phyloP scores from a whole-genome alignment of 1,140 invertebrate species.

The Anadara kagoshimensis region DNA sequence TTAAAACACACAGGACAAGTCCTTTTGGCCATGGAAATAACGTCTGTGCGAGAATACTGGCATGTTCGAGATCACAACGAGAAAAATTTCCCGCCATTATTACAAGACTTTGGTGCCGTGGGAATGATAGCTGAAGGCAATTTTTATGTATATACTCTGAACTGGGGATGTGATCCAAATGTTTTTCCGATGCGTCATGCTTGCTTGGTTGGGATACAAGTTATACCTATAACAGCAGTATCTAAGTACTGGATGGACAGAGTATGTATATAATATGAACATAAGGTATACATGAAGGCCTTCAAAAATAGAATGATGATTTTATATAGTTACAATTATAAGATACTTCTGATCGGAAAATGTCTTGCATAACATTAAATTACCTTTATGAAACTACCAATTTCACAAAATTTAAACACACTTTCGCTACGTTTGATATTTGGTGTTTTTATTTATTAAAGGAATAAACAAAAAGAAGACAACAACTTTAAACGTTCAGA shows the following conservation, averaged over 20 bases:
- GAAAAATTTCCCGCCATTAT: slow-evolving; percentile 56
- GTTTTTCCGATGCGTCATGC: slow-evolving; percentile 64
- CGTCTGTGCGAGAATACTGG: slow-evolving; percentile 64
- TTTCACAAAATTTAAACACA: too few species aligned
- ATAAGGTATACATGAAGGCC: too few species aligned
- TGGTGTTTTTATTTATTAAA: too few species aligned
- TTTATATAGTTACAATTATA: too few species aligned
- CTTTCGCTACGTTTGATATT: too few species aligned
- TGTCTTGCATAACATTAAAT: too few species aligned
- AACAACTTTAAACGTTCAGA: too few species aligned
- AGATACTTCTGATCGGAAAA: too few species aligned
- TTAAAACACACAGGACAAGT: slow-evolving; percentile 55
- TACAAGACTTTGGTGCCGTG: slow-evolving; percentile 55
- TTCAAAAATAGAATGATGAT: too few species aligned
- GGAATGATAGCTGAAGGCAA: slow-evolving; percentile 59
- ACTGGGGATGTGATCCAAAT: slow-evolving; percentile 65
- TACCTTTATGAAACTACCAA: too few species aligned
- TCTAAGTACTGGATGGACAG: slow-evolving; percentile 64
- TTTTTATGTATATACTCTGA: slow-evolving; percentile 60
- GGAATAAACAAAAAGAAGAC: too few species aligned
- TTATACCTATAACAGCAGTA: slow-evolving; percentile 62
- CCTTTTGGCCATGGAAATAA: slow-evolving; percentile 57
- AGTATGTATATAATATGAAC: slow-evolving; percentile 32
- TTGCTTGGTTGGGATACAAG: slow-evolving; percentile 63
- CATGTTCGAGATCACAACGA: slow-evolving; percentile 62